Evolutionary conservation across 2,888 invertebrate species (phyloP).

Genomic region (Drosophila helvetica): DNA sequence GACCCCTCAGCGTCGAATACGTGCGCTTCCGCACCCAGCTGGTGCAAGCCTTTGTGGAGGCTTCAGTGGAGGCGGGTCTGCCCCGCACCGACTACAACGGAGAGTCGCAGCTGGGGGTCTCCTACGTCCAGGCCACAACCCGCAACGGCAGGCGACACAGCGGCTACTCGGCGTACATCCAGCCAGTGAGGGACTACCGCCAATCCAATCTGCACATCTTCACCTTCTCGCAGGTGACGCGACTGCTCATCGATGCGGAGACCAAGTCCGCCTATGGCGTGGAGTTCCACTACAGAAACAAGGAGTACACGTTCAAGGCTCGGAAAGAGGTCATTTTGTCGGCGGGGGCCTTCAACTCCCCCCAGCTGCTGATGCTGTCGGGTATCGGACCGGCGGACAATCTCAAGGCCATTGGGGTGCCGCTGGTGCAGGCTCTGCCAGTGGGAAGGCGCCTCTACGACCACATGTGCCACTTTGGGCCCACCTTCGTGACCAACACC

Average conservation of each 20-base stretch:
- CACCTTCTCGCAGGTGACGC: constrained; percentile 87
- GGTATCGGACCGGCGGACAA: constrained; percentile 87
- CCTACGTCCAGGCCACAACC: constrained; percentile 87
- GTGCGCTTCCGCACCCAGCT: constrained; percentile 85
- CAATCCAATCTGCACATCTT: constrained; percentile 88
- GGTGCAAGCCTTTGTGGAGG: constrained; percentile 86
- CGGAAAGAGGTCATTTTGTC: constrained; percentile 93
- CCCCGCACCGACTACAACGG: constrained; percentile 89
- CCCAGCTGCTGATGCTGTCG: constrained; percentile 95
- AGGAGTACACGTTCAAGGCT: constrained; percentile 85
- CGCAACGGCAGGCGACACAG: constrained; percentile 87
- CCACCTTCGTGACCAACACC: constrained; percentile 81
- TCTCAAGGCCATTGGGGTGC: constrained; percentile 85
- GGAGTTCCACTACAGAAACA: constrained; percentile 86
- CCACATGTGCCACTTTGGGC: constrained; percentile 83
- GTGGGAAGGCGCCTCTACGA: constrained; percentile 89
- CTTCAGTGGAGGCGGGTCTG: constrained; percentile 87
- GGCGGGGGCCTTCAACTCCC: constrained; percentile 94
- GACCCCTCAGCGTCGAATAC: constrained; percentile 87
- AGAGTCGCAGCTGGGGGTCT: constrained; percentile 87
- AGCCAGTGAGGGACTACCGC: constrained; percentile 84
- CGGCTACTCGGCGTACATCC: constrained; percentile 87
- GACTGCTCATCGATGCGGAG: constrained; percentile 87
- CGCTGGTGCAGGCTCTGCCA: constrained; percentile 87
- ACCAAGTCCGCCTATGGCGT: constrained; percentile 89